Base-by-base conservation (phyloP, 2,797 vertebrate species). In the Myoxocephalus aenaeus region DNA sequence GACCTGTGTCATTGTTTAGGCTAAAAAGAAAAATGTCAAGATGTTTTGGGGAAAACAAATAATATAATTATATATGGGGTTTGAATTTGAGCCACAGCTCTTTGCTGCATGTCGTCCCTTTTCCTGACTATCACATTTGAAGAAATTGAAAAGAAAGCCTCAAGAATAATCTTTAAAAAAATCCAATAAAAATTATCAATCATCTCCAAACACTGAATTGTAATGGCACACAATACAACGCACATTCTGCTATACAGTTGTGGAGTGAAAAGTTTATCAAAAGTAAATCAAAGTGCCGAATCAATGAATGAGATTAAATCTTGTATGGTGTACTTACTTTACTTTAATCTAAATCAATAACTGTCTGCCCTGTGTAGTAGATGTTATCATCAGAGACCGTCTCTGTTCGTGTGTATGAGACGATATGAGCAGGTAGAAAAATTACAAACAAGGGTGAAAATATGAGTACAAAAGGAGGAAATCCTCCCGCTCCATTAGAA, bases 261-360 rank as follows among this genome's bases (percentile, higher is more conserved):
- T 65, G 53, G 34, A 82, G 65, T 79, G 65, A 53, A 50, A 44
- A 25, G 61, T 67, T 71, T 25, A 80, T 73, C 27, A 56, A 76
- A 81, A 51, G 40, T 48, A 29, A 67, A 42, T 66, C 56, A 73
- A 54, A 34, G 50, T 63, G 27, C 58, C 4, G 20, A 82, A 70
- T 66, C 57, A 73, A 54, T 67, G 56, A 70, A 32, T 17, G 22
- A 7, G 11, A 38, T 71, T 77, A 53, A 62, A 70, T 53, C 18
- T 58, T 74, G 58, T 75, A 50, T 65, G 73, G 34, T 74, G 79
- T 6, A 25, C 22, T 53, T 53, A 14, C 51, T 53, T 53, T 53
- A 70, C 70, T 81, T 85, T 46, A 88, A 85, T 62, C 58, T 64
- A 70, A 86, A 86, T 73, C 80, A 27, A 36, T 73, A 56, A 46